Evolutionary conservation across 2,888 invertebrate species (phyloP).

Genomic region (Heliconius erato): DNA sequence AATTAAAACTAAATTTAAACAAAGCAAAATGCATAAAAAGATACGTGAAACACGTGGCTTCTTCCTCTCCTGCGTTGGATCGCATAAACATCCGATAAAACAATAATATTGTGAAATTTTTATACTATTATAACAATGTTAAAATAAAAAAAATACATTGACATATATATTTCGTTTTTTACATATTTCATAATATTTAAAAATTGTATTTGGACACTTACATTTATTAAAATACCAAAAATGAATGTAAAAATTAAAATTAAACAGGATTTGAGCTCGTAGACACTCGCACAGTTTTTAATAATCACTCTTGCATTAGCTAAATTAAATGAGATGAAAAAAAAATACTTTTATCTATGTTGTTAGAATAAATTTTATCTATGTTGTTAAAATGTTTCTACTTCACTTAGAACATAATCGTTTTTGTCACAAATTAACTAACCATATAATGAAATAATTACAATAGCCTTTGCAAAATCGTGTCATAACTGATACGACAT

Average conservation of each 20-base stretch:
- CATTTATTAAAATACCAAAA: background rate
- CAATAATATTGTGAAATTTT: conserved; percentile 37
- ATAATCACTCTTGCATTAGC: background rate
- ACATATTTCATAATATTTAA: background rate
- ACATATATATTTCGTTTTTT: background rate
- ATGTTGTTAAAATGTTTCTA: background rate
- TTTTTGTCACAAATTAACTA: conserved; percentile 6
- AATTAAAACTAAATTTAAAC: conserved; percentile 23
- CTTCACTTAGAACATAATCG: background rate
- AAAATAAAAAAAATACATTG: background rate
- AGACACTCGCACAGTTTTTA: background rate
- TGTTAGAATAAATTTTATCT: background rate
- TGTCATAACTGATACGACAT: conserved; percentile 14
- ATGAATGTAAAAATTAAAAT: background rate
- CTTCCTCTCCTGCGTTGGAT: conserved; percentile 65
- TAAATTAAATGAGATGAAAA: background rate
- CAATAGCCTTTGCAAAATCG: conserved; percentile 33
- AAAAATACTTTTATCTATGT: background rate
- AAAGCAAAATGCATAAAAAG: conserved; percentile 50
- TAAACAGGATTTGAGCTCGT: too few relatives aligned
- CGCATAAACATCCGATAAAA: conserved; percentile 76
- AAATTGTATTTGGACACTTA: background rate
- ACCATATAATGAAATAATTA: conserved; percentile 13
- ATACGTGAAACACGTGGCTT: conserved; percentile 69
- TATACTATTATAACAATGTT: background rate